These are phyloP conservation scores for Tetragonisca angustula DNA, from an alignment of 2,888 invertebrate species.

Conservation along the genomic window DNA sequence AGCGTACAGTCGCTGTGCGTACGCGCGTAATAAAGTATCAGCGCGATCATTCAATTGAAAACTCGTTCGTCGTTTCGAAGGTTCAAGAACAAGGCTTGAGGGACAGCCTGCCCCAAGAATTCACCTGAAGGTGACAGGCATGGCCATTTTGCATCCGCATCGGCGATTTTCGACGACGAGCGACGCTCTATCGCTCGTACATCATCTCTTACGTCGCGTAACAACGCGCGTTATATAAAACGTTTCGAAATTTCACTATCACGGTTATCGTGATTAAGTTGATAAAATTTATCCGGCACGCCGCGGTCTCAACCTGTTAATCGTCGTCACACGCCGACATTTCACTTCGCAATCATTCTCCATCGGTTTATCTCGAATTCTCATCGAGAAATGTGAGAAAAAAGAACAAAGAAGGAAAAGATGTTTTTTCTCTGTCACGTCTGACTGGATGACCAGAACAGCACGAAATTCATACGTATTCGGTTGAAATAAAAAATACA, in stretches of 20 bases:
- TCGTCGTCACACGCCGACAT: no score
- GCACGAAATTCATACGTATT: no score
- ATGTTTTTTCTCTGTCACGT: no score
- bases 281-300: not conserved
- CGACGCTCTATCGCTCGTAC: no score
- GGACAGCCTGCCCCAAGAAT: conserved; percentile 34
- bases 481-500: no score
- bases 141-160: no score
- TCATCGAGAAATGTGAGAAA: no score
- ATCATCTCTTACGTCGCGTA: not conserved
- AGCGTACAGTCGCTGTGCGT: conserved; percentile 19
- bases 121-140: conserved; percentile 14
- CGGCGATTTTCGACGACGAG: not conserved
- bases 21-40: conserved; percentile 55
- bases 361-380: no score
- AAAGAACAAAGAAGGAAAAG: no score
- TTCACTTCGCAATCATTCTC: no score
- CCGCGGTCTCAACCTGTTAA: no score
- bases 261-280: not conserved
- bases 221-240: not conserved
- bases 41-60: conserved; percentile 68
- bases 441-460: no score
- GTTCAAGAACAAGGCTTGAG: conserved; percentile 51
- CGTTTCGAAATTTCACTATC: not conserved
- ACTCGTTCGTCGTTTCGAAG: conserved; percentile 48